Conservation (phyloP, 2,797 vertebrate species). For the Natrix natrix region DNA sequence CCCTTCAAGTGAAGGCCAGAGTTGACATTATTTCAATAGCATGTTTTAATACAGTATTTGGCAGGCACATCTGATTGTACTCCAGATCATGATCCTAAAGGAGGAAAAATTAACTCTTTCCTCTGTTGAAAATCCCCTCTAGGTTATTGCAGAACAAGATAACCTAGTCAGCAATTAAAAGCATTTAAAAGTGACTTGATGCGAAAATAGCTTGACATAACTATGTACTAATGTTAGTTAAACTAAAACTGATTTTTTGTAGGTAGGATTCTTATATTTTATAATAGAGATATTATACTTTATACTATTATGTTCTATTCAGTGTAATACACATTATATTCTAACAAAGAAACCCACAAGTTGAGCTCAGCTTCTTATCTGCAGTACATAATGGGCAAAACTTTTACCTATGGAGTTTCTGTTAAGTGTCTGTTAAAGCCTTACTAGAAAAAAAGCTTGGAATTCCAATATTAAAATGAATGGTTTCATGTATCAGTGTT, state of each 20-base stretch:
- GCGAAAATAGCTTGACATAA: background rate
- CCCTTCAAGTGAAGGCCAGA: background rate
- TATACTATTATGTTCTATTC: background rate
- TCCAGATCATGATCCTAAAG: background rate
- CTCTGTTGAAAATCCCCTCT: background rate
- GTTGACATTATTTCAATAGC: background rate
- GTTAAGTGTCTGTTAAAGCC: background rate
- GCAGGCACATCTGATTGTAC: background rate
- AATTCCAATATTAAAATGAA: background rate
- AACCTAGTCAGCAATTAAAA: background rate
- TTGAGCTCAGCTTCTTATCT: background rate
- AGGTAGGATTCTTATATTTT: background rate
- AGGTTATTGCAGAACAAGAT: background rate
- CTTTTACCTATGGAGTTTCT: background rate
- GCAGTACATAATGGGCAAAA: background rate
- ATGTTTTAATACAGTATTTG: background rate
- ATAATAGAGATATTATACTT: background rate
- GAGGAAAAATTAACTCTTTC: background rate
- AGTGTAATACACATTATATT: background rate
- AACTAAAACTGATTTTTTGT: background rate
- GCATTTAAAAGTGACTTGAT: background rate
- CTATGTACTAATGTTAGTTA: background rate
- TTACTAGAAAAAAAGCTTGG: background rate
- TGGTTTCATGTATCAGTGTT: conserved; percentile 1
- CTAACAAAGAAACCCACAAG: background rate